Conservation (phyloP, 2,797 vertebrate species). For the Choloepus didactylus region DNA sequence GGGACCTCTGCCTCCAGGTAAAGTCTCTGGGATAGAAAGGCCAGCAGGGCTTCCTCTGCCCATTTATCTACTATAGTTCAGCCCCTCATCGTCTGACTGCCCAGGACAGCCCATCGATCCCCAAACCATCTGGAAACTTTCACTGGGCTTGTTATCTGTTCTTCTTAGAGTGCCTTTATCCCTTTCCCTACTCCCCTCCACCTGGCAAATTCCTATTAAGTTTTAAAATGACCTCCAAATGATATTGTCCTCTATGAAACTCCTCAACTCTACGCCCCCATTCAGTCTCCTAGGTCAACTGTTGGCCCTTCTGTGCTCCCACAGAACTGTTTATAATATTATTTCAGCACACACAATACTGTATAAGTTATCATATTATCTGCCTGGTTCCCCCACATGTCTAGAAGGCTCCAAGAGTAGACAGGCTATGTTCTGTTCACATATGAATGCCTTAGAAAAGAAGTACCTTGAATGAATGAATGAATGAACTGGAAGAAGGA, state of each 20-base stretch:
- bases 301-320: accelerated
- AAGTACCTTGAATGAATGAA: accelerated
- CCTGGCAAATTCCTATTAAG: too few species aligned
- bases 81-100: neutral
- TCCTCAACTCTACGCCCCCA: neutral
- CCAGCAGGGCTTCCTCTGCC: neutral
- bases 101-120: neutral
- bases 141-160: neutral
- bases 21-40: neutral
- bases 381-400: accelerated
- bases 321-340: neutral
- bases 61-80: neutral
- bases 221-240: neutral
- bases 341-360: accelerated
- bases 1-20: neutral
- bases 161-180: neutral
- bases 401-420: neutral
- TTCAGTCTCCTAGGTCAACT: neutral
- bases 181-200: too few species aligned
- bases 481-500: neutral
- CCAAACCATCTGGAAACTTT: neutral
- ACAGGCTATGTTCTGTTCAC: neutral
- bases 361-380: neutral
- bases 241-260: neutral
- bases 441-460: neutral